Base-by-base conservation (phyloP, 2,113 vertebrate genomes). In the Aplodontia rufa region DNA sequence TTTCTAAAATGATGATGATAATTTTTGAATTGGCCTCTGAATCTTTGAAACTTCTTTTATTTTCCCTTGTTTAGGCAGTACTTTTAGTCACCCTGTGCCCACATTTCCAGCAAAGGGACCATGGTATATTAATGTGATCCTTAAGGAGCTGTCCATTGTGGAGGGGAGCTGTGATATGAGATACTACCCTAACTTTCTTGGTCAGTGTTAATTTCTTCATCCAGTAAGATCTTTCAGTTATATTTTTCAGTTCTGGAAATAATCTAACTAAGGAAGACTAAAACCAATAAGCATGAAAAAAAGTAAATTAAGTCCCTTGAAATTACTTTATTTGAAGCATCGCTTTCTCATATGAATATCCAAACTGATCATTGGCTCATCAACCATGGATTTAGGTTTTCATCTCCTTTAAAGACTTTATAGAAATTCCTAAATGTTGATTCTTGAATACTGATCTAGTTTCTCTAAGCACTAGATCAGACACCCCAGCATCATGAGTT, bases 1-100 rank as follows among this genome's bases (percentile, higher is more conserved):
- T 42, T 93, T 96, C 55, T 83, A 55, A 87, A 87, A 90, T 82
- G 90, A 87, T 86, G 2, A 49, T 75, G n/a, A 16, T 87, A n/a
- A 83, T 66, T 64, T 72, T 74, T 83, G n/a, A 81, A 69, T 37
- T 78, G 76, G 35, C n/a, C 42, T 86, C 4, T 49, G 66, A 32
- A 55, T 82, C 37, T 82, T 80, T 86, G 69, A 90, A 66, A 40
- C 42, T 42, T n/a, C n/a, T 93, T 24, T 81, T 26, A 1, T 49
- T 69, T n/a, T 40, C 85, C 20, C 30, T 58, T 93, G 19, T 62
- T 74, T 8, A 13, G 51, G 28, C 30, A 53, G 64, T 7, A 28
- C 47, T 91, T 91, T 80, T 71, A 32, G 47, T 42, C 64, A 37
- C 51, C 30, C 5, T 42, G 8, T 85, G 3, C 72, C 13, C 64